Percentiles rank a stretch among this genome's conserved stretches.
Conservation (phyloP, 2,797 vertebrate genomes). For the Myripristis murdjan region DNA sequence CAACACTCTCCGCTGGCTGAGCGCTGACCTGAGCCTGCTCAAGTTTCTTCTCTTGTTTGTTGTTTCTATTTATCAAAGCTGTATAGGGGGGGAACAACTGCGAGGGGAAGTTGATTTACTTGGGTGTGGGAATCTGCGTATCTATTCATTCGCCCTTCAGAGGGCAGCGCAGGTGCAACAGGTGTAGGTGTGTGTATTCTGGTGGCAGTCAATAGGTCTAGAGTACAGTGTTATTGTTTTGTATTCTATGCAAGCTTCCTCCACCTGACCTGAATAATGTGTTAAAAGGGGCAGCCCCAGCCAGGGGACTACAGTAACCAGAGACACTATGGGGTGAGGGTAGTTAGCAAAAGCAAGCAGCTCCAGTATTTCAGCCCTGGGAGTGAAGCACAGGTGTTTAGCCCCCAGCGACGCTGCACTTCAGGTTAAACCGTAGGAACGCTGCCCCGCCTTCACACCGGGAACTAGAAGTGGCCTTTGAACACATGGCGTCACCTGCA, state of each 20-base stretch:
- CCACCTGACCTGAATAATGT: conserved; percentile 70
- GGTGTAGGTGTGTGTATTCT: conserved; percentile 77
- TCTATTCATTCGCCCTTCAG: conserved; percentile 69
- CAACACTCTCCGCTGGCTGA: conserved; percentile 63
- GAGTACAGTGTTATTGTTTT: conserved; percentile 73
- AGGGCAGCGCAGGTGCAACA: conserved; percentile 76
- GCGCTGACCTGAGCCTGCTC: conserved; percentile 71
- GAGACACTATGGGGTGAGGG: conserved; percentile 66
- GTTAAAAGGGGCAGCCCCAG: conserved; percentile 57
- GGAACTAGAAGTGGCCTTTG: conserved; percentile 64
- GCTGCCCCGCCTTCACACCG: conserved; percentile 72
- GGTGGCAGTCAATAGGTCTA: conserved; percentile 67
- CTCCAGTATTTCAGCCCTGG: conserved; percentile 38
- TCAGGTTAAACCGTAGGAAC: conserved; percentile 82
- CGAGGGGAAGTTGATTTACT: conserved; percentile 72
- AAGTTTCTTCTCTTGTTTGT: conserved; percentile 72
- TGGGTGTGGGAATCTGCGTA: conserved; percentile 78
- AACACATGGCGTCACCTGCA: conserved; percentile 67
- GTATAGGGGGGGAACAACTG: conserved; percentile 54
- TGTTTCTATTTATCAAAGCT: conserved; percentile 71
- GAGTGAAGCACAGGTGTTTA: conserved; percentile 82
- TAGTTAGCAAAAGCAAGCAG: conserved; percentile 48
- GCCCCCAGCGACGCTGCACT: conserved; percentile 81
- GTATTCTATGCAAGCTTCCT: conserved; percentile 72
- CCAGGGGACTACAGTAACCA: conserved; percentile 72